Percentiles rank a stretch among this genome's conserved stretches.
Conservation (phyloP, 1,140 invertebrate species). For the Oscheius sp. region DNA sequence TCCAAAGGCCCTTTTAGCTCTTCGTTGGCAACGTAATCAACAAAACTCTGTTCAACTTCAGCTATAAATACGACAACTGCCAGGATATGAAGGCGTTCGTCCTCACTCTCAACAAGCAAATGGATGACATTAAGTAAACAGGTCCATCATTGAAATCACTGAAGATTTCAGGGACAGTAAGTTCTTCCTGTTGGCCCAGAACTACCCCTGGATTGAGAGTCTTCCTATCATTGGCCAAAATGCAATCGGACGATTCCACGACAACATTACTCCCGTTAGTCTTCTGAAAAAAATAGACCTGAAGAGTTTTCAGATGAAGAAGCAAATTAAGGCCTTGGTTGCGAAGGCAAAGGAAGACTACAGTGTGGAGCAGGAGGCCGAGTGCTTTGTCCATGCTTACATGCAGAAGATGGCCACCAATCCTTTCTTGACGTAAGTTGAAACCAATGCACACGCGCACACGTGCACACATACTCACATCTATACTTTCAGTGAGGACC, state of each 20-base stretch:
- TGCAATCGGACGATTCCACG: background rate
- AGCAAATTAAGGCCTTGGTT: conserved; percentile 1
- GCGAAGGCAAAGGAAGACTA: background rate
- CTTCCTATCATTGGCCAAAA: background rate
- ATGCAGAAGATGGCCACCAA: conserved; percentile 11
- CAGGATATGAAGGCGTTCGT: background rate
- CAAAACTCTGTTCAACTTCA: conserved; percentile 14
- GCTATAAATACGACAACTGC: background rate
- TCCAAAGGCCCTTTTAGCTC: background rate
- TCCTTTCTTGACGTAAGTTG: background rate
- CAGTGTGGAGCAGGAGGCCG: background rate
- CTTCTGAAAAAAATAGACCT: background rate
- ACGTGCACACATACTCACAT: too few relatives aligned
- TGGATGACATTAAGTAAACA: background rate
- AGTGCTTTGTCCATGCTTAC: conserved; percentile 20
- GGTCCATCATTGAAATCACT: background rate
- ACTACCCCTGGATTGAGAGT: background rate
- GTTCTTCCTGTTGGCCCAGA: background rate
- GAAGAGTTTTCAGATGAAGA: background rate
- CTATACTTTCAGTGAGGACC: conserved; percentile 19
- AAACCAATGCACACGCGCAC: too few relatives aligned
- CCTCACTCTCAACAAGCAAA: background rate
- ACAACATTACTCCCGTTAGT: background rate
- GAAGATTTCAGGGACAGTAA: background rate
- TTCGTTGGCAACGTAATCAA: conserved; percentile 21